A percentile compares a stretch with the other conserved stretches of the same genome.
These are phyloP conservation scores for Drosophila bocqueti DNA, from an alignment of 1,140 invertebrate species.

Conservation along the genomic window DNA sequence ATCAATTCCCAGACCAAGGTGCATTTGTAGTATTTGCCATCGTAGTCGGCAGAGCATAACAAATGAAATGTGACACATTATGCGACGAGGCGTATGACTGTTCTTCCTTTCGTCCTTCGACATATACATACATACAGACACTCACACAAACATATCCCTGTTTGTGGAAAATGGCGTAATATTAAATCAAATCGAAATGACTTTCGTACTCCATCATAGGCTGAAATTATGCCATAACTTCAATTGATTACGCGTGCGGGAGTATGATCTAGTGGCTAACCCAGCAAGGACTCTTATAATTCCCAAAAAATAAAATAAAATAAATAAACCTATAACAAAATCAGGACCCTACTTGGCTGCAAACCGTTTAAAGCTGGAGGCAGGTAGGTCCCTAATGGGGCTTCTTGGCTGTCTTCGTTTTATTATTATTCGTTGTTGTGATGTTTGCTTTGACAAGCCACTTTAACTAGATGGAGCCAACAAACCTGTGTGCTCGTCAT, in stretches of 20 bases:
- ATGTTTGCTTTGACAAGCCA: conserved; percentile 79
- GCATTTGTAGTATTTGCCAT: conserved; percentile 37
- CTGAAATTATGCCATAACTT: conserved; percentile 73
- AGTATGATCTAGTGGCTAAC: conserved; percentile 57
- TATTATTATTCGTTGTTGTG: conserved; percentile 75
- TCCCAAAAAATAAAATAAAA: too few relatives aligned
- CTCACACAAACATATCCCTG: neutral
- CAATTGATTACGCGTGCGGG: conserved; percentile 70
- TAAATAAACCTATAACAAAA: neutral
- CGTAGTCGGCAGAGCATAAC: conserved; percentile 63
- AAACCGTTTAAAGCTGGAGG: conserved; percentile 64
- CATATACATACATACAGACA: neutral
- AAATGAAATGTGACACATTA: conserved; percentile 82
- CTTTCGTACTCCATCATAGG: conserved; percentile 77
- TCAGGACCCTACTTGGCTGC: conserved; percentile 1
- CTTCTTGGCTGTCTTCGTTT: conserved; percentile 42
- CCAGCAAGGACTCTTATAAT: neutral
- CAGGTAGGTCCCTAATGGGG: conserved; percentile 32
- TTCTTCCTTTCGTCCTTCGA: conserved; percentile 37
- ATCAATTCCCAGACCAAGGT: conserved; percentile 16
- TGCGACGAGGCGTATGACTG: conserved; percentile 77
- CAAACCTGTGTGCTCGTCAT: conserved; percentile 24
- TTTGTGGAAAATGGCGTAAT: conserved; percentile 5
- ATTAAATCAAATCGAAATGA: conserved; percentile 79
- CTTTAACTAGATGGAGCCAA: conserved; percentile 63